Conservation (phyloP, 2,888 invertebrate genomes). For the Cosmia pyralina region DNA sequence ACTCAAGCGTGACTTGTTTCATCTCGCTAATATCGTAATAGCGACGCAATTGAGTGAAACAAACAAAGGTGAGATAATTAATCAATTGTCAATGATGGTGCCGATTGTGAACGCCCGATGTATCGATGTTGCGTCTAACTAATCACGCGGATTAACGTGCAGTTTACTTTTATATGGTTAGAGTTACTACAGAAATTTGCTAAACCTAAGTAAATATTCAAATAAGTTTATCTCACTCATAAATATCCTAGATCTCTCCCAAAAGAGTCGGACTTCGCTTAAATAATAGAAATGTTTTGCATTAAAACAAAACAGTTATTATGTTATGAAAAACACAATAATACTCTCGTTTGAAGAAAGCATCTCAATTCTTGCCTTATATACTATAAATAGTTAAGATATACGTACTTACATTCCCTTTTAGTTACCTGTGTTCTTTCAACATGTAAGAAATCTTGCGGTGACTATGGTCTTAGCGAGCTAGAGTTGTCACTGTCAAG, state of each 20-base stretch:
- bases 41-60: conserved; percentile 37
- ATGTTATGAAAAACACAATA: too few relatives aligned
- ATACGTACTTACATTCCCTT: too few relatives aligned
- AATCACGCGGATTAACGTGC: conserved; percentile 21
- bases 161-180: conserved; percentile 1
- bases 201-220: neutral
- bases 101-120: conserved; percentile 28
- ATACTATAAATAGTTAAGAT: too few relatives aligned
- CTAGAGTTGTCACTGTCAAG: too few relatives aligned
- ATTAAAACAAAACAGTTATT: too few relatives aligned
- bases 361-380: too few relatives aligned
- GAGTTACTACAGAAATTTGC: neutral
- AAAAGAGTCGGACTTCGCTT: conserved; percentile 1
- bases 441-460: too few relatives aligned
- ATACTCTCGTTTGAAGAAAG: too few relatives aligned
- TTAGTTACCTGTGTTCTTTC: too few relatives aligned
- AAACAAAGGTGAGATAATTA: conserved; percentile 50
- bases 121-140: conserved; percentile 23
- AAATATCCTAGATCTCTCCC: neutral
- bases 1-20: conserved; percentile 21
- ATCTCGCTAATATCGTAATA: conserved; percentile 31
- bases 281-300: too few relatives aligned
- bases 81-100: conserved; percentile 47
- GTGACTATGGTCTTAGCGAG: too few relatives aligned
- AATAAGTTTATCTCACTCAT: neutral